phyloP scores from a whole-genome alignment of 2,797 vertebrate species.

The Salmo trutta region DNA sequence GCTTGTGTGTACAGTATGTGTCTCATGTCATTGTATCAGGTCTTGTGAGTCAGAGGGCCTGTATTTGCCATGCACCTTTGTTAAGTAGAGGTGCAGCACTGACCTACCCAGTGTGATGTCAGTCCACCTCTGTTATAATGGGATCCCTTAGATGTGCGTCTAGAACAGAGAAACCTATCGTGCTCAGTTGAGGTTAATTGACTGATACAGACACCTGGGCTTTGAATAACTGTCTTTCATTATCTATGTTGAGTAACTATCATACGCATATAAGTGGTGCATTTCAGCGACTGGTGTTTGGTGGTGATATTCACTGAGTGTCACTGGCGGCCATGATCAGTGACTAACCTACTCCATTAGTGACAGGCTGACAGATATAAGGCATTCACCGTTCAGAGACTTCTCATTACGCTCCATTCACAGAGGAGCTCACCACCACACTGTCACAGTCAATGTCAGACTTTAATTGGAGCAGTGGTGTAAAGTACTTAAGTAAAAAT shows the following conservation, averaged over 20 bases:
- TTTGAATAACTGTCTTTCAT: neutral
- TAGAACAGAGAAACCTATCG: neutral
- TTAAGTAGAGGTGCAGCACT: slow-evolving; percentile 10
- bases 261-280: slow-evolving; percentile 12
- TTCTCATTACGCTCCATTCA: slow-evolving; percentile 23
- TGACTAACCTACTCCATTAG: slow-evolving; percentile 7
- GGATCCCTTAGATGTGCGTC: slow-evolving; percentile 14
- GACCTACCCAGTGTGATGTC: slow-evolving; percentile 25
- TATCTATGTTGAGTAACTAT: neutral
- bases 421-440: slow-evolving; percentile 26
- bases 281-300: slow-evolving; percentile 25
- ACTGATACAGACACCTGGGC: neutral
- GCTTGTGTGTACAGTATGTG: neutral
- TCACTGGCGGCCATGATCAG: slow-evolving; percentile 15
- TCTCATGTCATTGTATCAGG: slow-evolving; percentile 3
- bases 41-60: slow-evolving; percentile 4
- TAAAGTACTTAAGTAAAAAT: too few species aligned
- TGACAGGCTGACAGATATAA: slow-evolving; percentile 48
- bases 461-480: slow-evolving; percentile 47
- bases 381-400: slow-evolving; percentile 44
- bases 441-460: slow-evolving; percentile 40
- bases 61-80: slow-evolving; percentile 28
- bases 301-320: slow-evolving; percentile 32
- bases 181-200: neutral
- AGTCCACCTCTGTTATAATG: neutral